A percentile compares a stretch with the other conserved stretches of the same genome.
These are phyloP conservation scores for Lasioglossum calceatum DNA, from an alignment of 2,888 invertebrate species.

Conservation along the genomic window DNA sequence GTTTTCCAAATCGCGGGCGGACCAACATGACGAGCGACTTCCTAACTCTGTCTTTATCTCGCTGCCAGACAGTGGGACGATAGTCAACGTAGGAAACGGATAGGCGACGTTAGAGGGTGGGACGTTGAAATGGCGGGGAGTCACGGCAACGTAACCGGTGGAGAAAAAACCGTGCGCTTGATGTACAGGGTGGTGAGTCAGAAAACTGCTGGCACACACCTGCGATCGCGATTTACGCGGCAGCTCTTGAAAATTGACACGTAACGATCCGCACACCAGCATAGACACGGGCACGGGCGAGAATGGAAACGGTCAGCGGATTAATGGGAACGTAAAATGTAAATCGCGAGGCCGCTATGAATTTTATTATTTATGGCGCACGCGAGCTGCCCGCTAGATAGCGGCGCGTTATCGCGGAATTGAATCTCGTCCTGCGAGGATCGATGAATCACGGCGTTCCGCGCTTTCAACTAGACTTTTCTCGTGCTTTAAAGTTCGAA, in stretches of 20 bases:
- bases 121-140: conserved; percentile 22
- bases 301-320: background rate
- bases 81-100: background rate
- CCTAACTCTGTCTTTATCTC: conserved; percentile 78
- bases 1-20: conserved; percentile 81
- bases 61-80: conserved; percentile 11
- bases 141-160: background rate
- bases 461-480: background rate
- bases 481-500: background rate
- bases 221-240: conserved; percentile 24
- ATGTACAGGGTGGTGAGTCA: conserved; percentile 60
- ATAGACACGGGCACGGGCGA: background rate
- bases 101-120: background rate
- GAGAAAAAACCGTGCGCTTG: conserved; percentile 17
- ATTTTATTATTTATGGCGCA: background rate
- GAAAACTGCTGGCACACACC: conserved; percentile 18
- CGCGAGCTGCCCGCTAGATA: background rate
- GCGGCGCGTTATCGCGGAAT: background rate
- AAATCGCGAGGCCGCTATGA: background rate
- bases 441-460: background rate
- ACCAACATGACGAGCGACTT: conserved; percentile 76
- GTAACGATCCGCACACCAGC: conserved; percentile 7
- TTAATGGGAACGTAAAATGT: conserved; percentile 17
- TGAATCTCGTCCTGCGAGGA: background rate
- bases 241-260: conserved; percentile 22